These are phyloP conservation scores for Drosophila sproati DNA, from an alignment of 1,140 invertebrate species.

Conservation along the genomic window DNA sequence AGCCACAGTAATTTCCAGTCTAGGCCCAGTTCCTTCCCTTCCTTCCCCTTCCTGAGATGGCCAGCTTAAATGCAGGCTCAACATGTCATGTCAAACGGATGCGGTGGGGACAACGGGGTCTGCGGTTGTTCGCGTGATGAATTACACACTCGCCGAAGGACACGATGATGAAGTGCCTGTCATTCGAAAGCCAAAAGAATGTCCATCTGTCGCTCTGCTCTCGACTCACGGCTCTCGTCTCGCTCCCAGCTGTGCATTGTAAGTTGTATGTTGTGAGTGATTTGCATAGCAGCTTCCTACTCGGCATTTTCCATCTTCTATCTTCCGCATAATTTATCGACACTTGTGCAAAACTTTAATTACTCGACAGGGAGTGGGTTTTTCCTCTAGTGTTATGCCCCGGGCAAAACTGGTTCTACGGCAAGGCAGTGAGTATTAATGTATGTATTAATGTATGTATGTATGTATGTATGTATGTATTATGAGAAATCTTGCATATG, in stretches of 20 bases:
- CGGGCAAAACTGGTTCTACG: slow-evolving; percentile 9
- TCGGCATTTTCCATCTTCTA: slow-evolving; percentile 13
- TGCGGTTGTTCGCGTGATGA: slow-evolving; percentile 82
- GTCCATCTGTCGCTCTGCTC: slow-evolving; percentile 61
- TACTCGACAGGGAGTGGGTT: slow-evolving; percentile 60
- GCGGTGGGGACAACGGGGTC: slow-evolving; percentile 28
- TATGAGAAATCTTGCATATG: slow-evolving; percentile 72
- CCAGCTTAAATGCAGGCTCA: slow-evolving; percentile 70
- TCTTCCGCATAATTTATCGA: slow-evolving; percentile 81
- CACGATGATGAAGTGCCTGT: slow-evolving; percentile 82
- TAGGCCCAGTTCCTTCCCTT: neutral
- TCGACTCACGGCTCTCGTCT: slow-evolving; percentile 16
- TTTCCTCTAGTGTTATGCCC: slow-evolving; percentile 49
- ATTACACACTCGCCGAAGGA: slow-evolving; percentile 82
- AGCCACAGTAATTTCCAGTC: slow-evolving; percentile 59
- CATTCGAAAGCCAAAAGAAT: slow-evolving; percentile 80
- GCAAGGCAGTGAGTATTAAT: neutral
- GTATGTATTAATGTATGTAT: slow-evolving; percentile 2
- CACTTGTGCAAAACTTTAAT: slow-evolving; percentile 82
- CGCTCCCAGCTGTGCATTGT: slow-evolving; percentile 26
- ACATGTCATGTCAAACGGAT: slow-evolving; percentile 66
- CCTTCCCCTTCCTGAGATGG: neutral
- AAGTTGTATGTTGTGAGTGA: slow-evolving; percentile 58
- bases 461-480: slow-evolving; percentile 5
- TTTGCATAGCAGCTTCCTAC: slow-evolving; percentile 60